Percentiles rank a stretch among this genome's conserved stretches.
Evolutionary conservation across 2,888 invertebrate genomes (phyloP).

Genomic region (Endomychus coccineus): DNA sequence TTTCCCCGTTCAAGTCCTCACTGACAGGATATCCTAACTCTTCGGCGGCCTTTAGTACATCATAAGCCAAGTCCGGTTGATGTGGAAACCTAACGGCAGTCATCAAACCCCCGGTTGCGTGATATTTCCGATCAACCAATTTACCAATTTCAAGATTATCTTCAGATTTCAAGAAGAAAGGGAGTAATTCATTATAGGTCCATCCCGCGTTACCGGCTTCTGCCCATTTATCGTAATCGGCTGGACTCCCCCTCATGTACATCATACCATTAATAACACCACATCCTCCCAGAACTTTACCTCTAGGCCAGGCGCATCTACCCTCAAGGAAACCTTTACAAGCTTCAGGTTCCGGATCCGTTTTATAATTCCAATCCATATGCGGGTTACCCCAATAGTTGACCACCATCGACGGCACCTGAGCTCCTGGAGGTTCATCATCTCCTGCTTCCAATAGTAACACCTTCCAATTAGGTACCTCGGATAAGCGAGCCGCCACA

Average conservation of each 20-base stretch:
- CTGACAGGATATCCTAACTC: slow-evolving; percentile 57
- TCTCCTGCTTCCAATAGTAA: slow-evolving; percentile 64
- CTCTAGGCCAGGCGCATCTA: slow-evolving; percentile 60
- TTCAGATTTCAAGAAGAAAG: slow-evolving; percentile 63
- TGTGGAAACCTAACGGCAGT: slow-evolving; percentile 58
- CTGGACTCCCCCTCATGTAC: slow-evolving; percentile 69
- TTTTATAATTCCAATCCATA: slow-evolving; percentile 60
- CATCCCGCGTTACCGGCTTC: slow-evolving; percentile 66
- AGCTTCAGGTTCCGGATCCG: slow-evolving; percentile 56
- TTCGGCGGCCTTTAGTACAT: slow-evolving; percentile 54
- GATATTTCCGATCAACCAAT: slow-evolving; percentile 53
- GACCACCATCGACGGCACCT: slow-evolving; percentile 57
- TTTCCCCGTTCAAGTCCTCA: slow-evolving; percentile 58
- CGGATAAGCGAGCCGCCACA: slow-evolving; percentile 57
- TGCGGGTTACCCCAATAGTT: slow-evolving; percentile 54
- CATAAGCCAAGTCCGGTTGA: slow-evolving; percentile 54
- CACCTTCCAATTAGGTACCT: slow-evolving; percentile 61
- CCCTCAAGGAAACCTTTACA: slow-evolving; percentile 51
- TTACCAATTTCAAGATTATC: slow-evolving; percentile 57
- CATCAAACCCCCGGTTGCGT: slow-evolving; percentile 54
- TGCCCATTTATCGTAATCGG: slow-evolving; percentile 72
- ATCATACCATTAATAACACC: slow-evolving; percentile 76
- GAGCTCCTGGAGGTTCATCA: slow-evolving; percentile 55
- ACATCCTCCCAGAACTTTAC: slow-evolving; percentile 63
- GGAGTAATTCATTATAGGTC: slow-evolving; percentile 70